A percentile compares a stretch with the other conserved stretches of the same genome.
Conservation (phyloP, 2,888 invertebrate genomes). For the Stenchaetothrips biformis region DNA sequence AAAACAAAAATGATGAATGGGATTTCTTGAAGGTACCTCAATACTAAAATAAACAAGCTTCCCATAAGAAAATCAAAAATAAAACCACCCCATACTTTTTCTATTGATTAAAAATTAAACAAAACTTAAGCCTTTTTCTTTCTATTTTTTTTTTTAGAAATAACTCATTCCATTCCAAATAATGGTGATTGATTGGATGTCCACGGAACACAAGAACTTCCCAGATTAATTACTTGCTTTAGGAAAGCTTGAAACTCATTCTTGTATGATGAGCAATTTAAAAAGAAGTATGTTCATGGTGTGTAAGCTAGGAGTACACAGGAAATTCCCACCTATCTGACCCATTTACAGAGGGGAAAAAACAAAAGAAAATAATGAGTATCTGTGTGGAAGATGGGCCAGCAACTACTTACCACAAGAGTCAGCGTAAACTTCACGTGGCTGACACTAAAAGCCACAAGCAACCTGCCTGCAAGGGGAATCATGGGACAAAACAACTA, state of each 20-base stretch:
- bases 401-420: conserved; percentile 23
- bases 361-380: conserved; percentile 12
- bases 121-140: neutral
- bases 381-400: conserved; percentile 20
- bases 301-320: neutral
- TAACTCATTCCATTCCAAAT: no score
- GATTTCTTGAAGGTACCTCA: no score
- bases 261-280: no score
- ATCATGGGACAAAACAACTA: conserved; percentile 25
- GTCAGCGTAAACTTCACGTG: conserved; percentile 22
- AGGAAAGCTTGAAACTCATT: no score
- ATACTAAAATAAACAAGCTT: no score
- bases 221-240: no score
- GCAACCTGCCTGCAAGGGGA: conserved; percentile 22
- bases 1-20: neutral
- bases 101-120: neutral
- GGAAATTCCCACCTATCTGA: neutral
- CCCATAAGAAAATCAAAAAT: no score
- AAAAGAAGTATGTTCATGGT: no score
- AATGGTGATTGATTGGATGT: no score
- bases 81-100: neutral
- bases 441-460: conserved; percentile 24
- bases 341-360: neutral
- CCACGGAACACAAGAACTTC: no score
- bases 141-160: neutral